Percentiles rank a stretch among this genome's conserved stretches.
These are phyloP conservation scores for Bombus vancouverensis DNA, from an alignment of 1,140 invertebrate species.

Conservation along the genomic window DNA sequence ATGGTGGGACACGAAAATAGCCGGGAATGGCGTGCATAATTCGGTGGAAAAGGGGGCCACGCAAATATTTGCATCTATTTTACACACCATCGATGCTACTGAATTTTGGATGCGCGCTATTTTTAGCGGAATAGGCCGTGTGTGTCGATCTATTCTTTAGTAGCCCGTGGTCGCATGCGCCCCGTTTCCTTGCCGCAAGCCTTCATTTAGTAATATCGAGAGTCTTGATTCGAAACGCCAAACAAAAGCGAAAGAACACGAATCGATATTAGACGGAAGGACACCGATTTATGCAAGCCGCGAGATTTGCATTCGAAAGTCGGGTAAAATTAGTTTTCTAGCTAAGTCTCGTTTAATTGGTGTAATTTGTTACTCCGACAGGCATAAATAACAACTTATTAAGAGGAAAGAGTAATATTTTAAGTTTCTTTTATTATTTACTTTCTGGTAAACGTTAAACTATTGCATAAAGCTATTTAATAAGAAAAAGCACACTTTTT, in stretches of 20 bases:
- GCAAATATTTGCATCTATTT: constrained; percentile 49
- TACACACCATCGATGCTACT: constrained; percentile 23
- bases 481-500: no score
- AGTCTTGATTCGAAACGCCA: neutral
- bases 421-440: no score
- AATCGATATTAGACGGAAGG: constrained; percentile 22
- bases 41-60: neutral
- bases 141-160: constrained; percentile 29
- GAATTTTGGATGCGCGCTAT: constrained; percentile 43
- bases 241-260: constrained; percentile 25
- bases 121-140: constrained; percentile 21
- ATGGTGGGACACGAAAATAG: constrained; percentile 6
- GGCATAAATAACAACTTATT: no score
- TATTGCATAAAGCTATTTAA: no score
- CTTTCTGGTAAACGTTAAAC: no score
- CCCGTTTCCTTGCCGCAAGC: no score
- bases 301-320: neutral
- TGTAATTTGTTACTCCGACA: neutral
- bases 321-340: neutral
- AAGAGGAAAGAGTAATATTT: no score
- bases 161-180: neutral
- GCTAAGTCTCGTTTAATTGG: neutral
- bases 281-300: neutral
- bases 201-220: constrained; percentile 36
- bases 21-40: constrained; percentile 5